Percentiles rank a stretch among this genome's conserved stretches.
These are phyloP conservation scores for Amphilophus citrinellus DNA, from an alignment of 2,113 vertebrate genomes.

Conservation along the genomic window DNA sequence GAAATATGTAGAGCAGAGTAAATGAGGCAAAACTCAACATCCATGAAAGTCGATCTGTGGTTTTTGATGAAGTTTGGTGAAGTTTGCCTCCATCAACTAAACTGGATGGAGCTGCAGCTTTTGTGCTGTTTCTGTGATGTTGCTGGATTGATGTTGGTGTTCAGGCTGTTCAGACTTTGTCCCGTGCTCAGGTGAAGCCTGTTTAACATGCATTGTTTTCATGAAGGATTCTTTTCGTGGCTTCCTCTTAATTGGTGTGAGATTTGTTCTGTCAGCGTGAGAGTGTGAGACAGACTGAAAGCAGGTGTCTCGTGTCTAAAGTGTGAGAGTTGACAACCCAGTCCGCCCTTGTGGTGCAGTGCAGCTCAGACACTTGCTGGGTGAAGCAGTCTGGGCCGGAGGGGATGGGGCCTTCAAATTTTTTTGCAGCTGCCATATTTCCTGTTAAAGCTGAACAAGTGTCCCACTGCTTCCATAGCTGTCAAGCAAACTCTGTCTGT, in stretches of 20 bases:
- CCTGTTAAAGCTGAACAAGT: constrained; percentile 17
- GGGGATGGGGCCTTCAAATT: constrained; percentile 8
- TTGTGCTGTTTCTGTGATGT: background rate
- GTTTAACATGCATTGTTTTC: background rate
- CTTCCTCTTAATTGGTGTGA: background rate
- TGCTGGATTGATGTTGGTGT: background rate
- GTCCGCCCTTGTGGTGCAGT: background rate
- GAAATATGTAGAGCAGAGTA: background rate
- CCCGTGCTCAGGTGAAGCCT: background rate
- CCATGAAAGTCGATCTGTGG: background rate
- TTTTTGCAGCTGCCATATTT: constrained; percentile 11
- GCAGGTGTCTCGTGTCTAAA: background rate
- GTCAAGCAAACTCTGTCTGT: constrained; percentile 53
- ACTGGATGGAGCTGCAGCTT: background rate
- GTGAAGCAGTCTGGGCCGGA: constrained; percentile 11
- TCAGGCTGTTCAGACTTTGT: background rate
- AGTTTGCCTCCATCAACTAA: background rate
- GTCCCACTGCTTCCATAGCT: constrained; percentile 11
- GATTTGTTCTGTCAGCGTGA: background rate
- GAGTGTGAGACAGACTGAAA: constrained; percentile 15
- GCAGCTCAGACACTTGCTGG: background rate
- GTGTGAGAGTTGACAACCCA: constrained; percentile 4
- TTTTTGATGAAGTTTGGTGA: background rate
- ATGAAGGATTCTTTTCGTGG: background rate
- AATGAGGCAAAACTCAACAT: background rate